Evolutionary conservation across 2,797 vertebrate genomes (phyloP), one percentile per base, ranked within the genome.

Genomic region (Malacoraja senta): DNA sequence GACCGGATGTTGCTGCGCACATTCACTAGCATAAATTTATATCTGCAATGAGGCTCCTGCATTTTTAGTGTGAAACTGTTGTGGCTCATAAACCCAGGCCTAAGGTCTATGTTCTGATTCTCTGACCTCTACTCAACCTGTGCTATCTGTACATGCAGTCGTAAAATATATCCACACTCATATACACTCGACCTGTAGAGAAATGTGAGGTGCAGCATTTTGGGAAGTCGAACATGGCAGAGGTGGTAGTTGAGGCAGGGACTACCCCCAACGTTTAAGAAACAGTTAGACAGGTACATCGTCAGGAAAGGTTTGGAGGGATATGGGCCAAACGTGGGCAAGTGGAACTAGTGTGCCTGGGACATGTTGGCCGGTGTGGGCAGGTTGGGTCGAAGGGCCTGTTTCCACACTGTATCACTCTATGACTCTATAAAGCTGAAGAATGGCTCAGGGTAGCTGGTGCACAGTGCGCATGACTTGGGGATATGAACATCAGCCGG

Each of bases 41-140:
- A 86, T 84, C 44, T 61, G 81, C 29, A 84, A 84, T 86, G 83
- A 86, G 58, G 7, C 58, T n/a, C 83, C 65, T 86, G 58, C 26
- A 86, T 63, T 65, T 17, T 86, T 86, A 84, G 24, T 84, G 13
- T n/a, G 29, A 61, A 84, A n/a, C 83, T 63, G 61, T 63, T 32
- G 26, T 86, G 61, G 58, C n/a, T 86, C 29, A n/a, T 65, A 83
- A 63, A 65, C n/a, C 1, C 9, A 12, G 44, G 7, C 58, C 53
- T n/a, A 32, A 78, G n/a, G 10, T 32, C 10, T 79, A 88, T 58
- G 32, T 24, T 35, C n/a, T 35, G 17, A 68, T 32, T 68, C 84
- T 63, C 61, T 68, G 77, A 35, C 29, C 77, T 78, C 1, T 3
- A 15, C 61, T 68, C n/a, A 32, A 32, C n/a, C 63, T 68, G 61